Conservation (phyloP, 1,140 invertebrate species). For the Drosophila parvula region DNA sequence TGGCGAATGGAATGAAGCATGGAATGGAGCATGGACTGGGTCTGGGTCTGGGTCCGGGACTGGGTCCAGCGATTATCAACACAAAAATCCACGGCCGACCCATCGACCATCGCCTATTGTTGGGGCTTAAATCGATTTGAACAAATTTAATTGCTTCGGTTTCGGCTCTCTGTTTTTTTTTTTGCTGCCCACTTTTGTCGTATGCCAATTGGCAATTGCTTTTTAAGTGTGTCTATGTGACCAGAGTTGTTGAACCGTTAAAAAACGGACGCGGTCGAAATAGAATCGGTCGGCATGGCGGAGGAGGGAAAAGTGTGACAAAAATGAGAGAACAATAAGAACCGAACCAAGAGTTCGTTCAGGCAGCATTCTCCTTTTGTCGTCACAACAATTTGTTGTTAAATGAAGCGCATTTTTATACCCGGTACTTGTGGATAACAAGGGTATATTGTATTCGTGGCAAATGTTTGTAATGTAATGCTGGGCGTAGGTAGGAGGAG, state of each 20-base stretch:
- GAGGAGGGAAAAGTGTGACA: neutral
- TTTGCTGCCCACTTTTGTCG: conserved; percentile 26
- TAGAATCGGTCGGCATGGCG: conserved; percentile 2
- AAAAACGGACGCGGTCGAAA: conserved; percentile 49
- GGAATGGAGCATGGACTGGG: neutral
- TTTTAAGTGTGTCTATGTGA: conserved; percentile 72
- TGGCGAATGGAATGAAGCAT: neutral
- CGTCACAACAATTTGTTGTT: conserved; percentile 77
- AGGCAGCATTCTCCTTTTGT: conserved; percentile 48
- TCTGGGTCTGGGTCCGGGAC: neutral
- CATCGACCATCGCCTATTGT: conserved; percentile 63
- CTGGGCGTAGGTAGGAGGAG: neutral
- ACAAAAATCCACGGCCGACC: conserved; percentile 10
- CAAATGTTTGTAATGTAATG: conserved; percentile 1
- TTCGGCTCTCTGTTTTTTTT: conserved; percentile 35
- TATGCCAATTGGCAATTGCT: conserved; percentile 70
- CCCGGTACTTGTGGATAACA: conserved; percentile 7
- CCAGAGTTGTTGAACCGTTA: conserved; percentile 75
- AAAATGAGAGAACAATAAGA: conserved; percentile 27
- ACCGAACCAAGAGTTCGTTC: conserved; percentile 27
- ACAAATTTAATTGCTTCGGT: conserved; percentile 79
- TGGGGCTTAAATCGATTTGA: conserved; percentile 78
- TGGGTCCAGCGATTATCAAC: conserved; percentile 19
- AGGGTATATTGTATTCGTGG: conserved; percentile 13
- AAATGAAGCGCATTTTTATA: conserved; percentile 71